Percentiles rank a stretch among this genome's conserved stretches.
Conservation (phyloP, 2,113 vertebrate genomes). For the Austrofundulus limnaeus region DNA sequence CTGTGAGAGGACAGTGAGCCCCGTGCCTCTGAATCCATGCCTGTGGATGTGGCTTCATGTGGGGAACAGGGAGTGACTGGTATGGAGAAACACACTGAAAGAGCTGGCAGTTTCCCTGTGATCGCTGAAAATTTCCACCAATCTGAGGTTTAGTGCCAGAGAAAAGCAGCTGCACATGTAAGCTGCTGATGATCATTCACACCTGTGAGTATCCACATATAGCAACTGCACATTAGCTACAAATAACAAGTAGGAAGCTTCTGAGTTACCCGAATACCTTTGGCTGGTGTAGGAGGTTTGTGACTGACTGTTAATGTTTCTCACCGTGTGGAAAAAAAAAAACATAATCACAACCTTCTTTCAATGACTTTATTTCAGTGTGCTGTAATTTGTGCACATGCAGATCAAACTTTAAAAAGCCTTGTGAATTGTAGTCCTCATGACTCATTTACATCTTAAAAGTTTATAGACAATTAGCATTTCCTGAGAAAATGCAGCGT, state of each 20-base stretch:
- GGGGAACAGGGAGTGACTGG: slow-evolving; percentile 12
- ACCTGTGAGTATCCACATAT: slow-evolving; percentile 5
- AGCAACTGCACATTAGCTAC: background rate
- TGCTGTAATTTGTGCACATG: slow-evolving; percentile 1
- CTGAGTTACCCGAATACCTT: slow-evolving; percentile 9
- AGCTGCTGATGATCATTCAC: slow-evolving; percentile 18
- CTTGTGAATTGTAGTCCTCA: background rate
- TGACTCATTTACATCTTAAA: slow-evolving; percentile 1
- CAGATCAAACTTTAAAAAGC: background rate
- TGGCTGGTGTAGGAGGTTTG: slow-evolving; percentile 10
- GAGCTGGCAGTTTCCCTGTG: slow-evolving; percentile 29
- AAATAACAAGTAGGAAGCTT: slow-evolving; percentile 15
- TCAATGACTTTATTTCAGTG: slow-evolving; percentile 9
- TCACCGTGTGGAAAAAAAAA: background rate
- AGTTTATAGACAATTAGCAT: background rate
- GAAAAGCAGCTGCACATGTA: slow-evolving; percentile 5
- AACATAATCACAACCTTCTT: slow-evolving; percentile 22
- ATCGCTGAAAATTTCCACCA: slow-evolving; percentile 38
- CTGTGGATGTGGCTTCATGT: slow-evolving; percentile 53
- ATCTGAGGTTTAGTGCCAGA: slow-evolving; percentile 24
- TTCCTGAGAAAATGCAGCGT: no score
- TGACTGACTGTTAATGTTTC: slow-evolving; percentile 1
- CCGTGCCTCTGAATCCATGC: slow-evolving; percentile 16
- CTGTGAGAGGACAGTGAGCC: slow-evolving; percentile 29
- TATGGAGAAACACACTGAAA: slow-evolving; percentile 29